Conservation (phyloP, 2,888 invertebrate species). For the Formica aserva region DNA sequence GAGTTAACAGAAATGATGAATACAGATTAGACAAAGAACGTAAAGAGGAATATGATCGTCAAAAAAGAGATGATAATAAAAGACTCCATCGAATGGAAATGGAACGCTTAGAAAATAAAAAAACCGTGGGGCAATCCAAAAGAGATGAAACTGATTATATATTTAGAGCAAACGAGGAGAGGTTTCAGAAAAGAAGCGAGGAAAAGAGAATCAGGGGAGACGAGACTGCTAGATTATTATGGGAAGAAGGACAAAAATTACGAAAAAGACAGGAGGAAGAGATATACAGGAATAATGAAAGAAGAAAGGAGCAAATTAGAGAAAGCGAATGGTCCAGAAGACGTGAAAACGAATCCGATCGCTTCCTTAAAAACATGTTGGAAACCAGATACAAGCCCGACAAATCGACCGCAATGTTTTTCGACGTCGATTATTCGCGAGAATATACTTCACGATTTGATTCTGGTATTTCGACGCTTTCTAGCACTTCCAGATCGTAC, state of each 20-base stretch:
- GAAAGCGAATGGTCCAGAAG: constrained; percentile 63
- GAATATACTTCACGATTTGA: constrained; percentile 58
- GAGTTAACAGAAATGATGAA: neutral
- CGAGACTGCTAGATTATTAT: constrained; percentile 60
- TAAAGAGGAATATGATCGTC: constrained; percentile 60
- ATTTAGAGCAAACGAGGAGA: constrained; percentile 79
- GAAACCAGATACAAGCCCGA: constrained; percentile 39
- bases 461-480: constrained; percentile 60
- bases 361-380: constrained; percentile 49
- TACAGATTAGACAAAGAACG: constrained; percentile 53
- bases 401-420: constrained; percentile 37
- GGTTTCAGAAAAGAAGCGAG: constrained; percentile 77
- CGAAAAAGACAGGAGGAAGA: constrained; percentile 63
- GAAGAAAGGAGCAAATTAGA: constrained; percentile 78
- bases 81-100: constrained; percentile 67
- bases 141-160: constrained; percentile 65
- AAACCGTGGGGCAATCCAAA: constrained; percentile 73
- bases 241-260: constrained; percentile 64
- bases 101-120: constrained; percentile 83
- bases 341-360: constrained; percentile 73
- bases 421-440: constrained; percentile 59
- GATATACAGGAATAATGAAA: constrained; percentile 82
- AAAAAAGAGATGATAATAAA: constrained; percentile 65
- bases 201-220: constrained; percentile 72
- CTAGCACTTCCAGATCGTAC: constrained; percentile 65